phyloP scores from a whole-genome alignment of 2,888 invertebrate species.

The Lymantria monacha region DNA sequence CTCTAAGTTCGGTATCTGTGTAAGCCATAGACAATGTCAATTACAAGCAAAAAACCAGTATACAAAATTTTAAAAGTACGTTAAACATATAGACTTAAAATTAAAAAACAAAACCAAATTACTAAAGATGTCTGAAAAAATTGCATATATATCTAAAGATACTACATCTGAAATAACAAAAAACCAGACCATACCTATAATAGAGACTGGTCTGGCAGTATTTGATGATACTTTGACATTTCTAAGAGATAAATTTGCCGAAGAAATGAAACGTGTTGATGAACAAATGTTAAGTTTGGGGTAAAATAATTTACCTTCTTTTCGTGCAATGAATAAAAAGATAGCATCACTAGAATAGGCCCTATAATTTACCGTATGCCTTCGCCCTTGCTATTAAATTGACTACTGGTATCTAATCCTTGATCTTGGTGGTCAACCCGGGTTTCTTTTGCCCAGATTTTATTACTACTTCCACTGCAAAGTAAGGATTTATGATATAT shows the following conservation, averaged over 20 bases:
- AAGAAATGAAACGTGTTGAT: constrained; percentile 53
- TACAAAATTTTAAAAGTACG: background rate
- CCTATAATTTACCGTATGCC: too few relatives aligned
- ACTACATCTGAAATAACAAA: constrained; percentile 15
- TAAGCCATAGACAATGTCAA: background rate
- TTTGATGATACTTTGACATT: constrained; percentile 45
- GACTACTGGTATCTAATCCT: too few relatives aligned
- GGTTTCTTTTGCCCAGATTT: too few relatives aligned
- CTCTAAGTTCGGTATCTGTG: too few relatives aligned
- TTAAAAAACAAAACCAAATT: background rate
- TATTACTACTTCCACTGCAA: too few relatives aligned
- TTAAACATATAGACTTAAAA: background rate
- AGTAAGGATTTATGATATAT: too few relatives aligned
- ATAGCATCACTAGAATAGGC: too few relatives aligned
- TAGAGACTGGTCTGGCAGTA: constrained; percentile 38
- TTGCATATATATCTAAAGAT: background rate
- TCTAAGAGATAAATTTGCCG: constrained; percentile 47
- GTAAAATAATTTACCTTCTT: background rate
- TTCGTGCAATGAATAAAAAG: too few relatives aligned
- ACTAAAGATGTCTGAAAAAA: background rate
- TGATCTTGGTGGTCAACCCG: too few relatives aligned
- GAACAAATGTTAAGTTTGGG: constrained; percentile 41
- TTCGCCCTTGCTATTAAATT: too few relatives aligned
- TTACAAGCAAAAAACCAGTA: background rate
- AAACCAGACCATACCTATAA: constrained; percentile 38